Evolutionary conservation across 2,888 invertebrate genomes (phyloP).

Genomic region (Rotaria socialis): DNA sequence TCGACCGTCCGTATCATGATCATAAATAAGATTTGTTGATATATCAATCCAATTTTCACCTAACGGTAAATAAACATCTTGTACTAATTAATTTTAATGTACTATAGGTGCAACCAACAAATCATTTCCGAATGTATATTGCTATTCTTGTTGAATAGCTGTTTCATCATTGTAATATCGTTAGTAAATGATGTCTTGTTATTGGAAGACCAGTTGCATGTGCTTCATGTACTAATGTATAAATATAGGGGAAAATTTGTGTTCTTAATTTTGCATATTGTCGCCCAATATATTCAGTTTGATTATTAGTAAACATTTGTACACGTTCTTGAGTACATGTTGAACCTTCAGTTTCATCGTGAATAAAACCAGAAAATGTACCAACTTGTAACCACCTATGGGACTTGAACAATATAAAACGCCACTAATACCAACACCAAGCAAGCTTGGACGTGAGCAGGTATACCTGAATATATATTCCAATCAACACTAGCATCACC

Average conservation of each 20-base stretch:
- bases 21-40: constrained; percentile 12
- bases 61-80: constrained; percentile 52
- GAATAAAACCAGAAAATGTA: constrained; percentile 45
- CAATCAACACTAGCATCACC: constrained; percentile 46
- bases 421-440: constrained; percentile 42
- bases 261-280: constrained; percentile 45
- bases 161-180: constrained; percentile 38
- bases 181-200: constrained; percentile 43
- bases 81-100: constrained; percentile 49
- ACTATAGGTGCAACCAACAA: constrained; percentile 53
- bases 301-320: constrained; percentile 43
- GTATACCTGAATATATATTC: constrained; percentile 40
- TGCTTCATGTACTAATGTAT: constrained; percentile 44
- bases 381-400: constrained; percentile 47
- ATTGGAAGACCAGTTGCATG: constrained; percentile 42
- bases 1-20: neutral
- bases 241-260: constrained; percentile 46
- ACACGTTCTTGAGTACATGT: constrained; percentile 24
- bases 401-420: constrained; percentile 43
- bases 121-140: constrained; percentile 52
- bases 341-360: constrained; percentile 41
- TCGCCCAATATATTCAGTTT: constrained; percentile 42
- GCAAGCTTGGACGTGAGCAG: constrained; percentile 44
- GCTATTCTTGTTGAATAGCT: constrained; percentile 47
- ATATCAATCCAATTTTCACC: constrained; percentile 67